Base-by-base conservation (phyloP, 2,113 vertebrate genomes). In the Tychaedon coryphoeus region DNA sequence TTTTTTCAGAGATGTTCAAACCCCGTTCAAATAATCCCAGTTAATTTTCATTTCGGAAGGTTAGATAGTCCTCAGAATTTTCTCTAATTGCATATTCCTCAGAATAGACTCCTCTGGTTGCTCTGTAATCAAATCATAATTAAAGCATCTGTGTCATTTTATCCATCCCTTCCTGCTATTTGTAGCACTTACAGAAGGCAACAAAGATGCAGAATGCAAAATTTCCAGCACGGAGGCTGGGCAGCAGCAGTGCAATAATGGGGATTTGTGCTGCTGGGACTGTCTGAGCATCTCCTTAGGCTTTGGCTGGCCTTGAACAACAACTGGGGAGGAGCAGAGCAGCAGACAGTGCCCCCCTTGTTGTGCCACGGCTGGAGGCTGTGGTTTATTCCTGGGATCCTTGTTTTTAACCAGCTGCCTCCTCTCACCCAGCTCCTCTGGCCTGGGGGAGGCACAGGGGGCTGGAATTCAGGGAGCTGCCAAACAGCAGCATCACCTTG, bases 71-170 rank as follows among this genome's bases (percentile, higher is more conserved):
- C 93, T 95, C 84, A 70, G 88, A 83, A 92, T 85, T 90, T 96
- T 92, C 76, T 79, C 89, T 86, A 95, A 86, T 86, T 96, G 88
- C 89, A 92, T 12, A 93, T 76, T 93, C 80, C 92, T 94, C 92
- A 92, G 90, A 97, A 93, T 85, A 96, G 93, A 85, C 83, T 93
- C 81, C 86, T 90, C 71, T 85, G 75, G 74, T 69, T 90, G 95
- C 92, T 93, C 88, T 82, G 90, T 95, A 96, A 91, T 96, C 96
- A 96, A 93, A 96, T 88, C 88, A 93, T 96, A 95, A 88, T 97
- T 95, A 96, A 94, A 94, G 87, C 95, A 95, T 96, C 91, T 96
- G 93, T 90, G 92, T 67, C 43, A 12, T 92, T 95, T 86, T 83
- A 89, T 91, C 90, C 75, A 88, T 38, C 86, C 77, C 90, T 95